phyloP scores from a whole-genome alignment of 1,140 invertebrate genomes.

The Trialeurodes vaporariorum region DNA sequence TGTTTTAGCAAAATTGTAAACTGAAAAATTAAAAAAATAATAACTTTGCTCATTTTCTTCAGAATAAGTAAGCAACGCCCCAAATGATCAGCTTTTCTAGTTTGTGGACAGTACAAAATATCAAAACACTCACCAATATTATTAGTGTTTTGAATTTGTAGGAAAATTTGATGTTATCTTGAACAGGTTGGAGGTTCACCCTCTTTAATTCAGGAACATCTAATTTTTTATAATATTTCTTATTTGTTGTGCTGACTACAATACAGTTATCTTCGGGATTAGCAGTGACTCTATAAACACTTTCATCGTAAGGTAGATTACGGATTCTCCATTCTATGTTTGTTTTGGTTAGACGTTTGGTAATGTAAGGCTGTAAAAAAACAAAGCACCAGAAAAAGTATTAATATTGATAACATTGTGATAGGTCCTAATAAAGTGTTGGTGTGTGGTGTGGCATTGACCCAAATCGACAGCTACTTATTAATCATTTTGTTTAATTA shows the following conservation, averaged over 20 bases:
- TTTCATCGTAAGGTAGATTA: conserved; percentile 57
- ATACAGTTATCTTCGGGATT: conserved; percentile 48
- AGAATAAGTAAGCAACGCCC: too few species aligned
- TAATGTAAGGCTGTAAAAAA: conserved; percentile 48
- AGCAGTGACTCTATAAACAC: conserved; percentile 53
- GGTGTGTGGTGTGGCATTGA: too few species aligned
- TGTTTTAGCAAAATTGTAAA: too few species aligned
- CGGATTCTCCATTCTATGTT: conserved; percentile 69
- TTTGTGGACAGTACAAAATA: too few species aligned
- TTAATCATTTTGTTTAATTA: too few species aligned
- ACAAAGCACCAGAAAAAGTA: conserved; percentile 17
- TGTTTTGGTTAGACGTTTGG: conserved; percentile 54
- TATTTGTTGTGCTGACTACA: conserved; percentile 57
- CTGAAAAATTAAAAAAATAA: too few species aligned
- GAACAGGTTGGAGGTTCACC: conserved; percentile 44
- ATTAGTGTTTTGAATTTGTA: conserved; percentile 68
- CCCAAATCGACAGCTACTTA: too few species aligned
- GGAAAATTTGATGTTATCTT: conserved; percentile 46
- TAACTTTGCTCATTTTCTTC: too few species aligned
- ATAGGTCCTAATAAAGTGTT: too few species aligned
- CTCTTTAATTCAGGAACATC: conserved; percentile 54
- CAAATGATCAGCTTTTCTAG: too few species aligned
- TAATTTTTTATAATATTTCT: conserved; percentile 71
- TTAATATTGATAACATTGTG: too few species aligned
- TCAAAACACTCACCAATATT: conserved; percentile 50